phyloP scores from a whole-genome alignment of 1,140 invertebrate genomes.

The Apis florea region DNA sequence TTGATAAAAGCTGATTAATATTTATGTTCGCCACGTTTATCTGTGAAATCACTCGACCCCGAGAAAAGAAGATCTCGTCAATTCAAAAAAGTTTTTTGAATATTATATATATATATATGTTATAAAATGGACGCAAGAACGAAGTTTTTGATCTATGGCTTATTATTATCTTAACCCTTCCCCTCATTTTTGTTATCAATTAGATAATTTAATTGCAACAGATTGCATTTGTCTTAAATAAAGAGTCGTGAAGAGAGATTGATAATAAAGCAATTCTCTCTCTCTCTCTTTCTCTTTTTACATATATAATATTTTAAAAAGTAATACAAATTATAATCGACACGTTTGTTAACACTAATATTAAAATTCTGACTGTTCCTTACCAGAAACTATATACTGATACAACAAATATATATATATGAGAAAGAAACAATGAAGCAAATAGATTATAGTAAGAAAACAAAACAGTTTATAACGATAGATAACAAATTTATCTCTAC shows the following conservation, averaged over 20 bases:
- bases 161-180: not conserved
- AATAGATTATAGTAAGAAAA: not conserved
- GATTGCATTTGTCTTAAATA: not conserved
- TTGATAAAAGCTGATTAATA: not conserved
- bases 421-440: not conserved
- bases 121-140: not conserved
- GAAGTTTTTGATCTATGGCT: not conserved
- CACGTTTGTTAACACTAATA: not conserved
- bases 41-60: not conserved
- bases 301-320: no score
- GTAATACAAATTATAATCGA: not conserved
- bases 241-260: not conserved
- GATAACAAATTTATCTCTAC: conserved; percentile 9
- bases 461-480: not conserved
- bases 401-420: not conserved
- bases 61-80: not conserved
- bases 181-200: not conserved
- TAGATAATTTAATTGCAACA: not conserved
- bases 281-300: no score
- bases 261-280: not conserved
- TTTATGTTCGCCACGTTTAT: not conserved
- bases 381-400: not conserved
- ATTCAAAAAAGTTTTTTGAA: not conserved
- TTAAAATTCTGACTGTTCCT: not conserved
- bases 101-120: not conserved